Evolutionary conservation across 2,888 invertebrate species (phyloP), one percentile per base, ranked within the genome.

Genomic region (Eupeodes luniger): DNA sequence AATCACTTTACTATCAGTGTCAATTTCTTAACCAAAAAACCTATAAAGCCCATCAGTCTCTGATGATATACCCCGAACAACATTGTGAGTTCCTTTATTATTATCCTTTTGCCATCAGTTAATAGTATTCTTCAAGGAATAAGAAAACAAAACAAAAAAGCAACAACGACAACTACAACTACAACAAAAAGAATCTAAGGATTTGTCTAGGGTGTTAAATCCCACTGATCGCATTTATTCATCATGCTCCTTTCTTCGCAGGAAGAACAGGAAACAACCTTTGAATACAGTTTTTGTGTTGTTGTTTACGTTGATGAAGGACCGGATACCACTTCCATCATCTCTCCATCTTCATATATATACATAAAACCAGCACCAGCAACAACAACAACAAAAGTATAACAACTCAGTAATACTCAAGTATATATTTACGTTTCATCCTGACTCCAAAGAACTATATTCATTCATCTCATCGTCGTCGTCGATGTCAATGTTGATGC

Each of bases 181-280:
- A 51, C 11, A 67, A 67, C 9, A 44, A 55, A 44, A 70, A 44
- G 5, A 69, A 76, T 10, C 9, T 16, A 11, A 57, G 77, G 77
- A 88, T 81, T 88, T 81, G 84, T 81, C 74, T 84, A 77, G 75
- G 78, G 88, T 84, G 84, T 77, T 88, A 79, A 88, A 75, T 81
- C 88, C 81, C 81, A 88, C 84, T 88, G 88, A 88, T 88, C 88
- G 88, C 88, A 85, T 88, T 81, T 88, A 88, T 88, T 80, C 75
- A 27, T 80, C 75, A 27, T 75, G 51, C 74, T 74, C 69, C 79
- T 53, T 36, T 49, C 53, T 51, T 66, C 27, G 72, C 80, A 64
- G 49, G 67, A 62, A 70, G 70, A 55, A 80, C 80, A 64, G 49
- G 67, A 62, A 70, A 75, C 61, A 70, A 80, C 80, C 86, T 86